Conservation (phyloP, 2,113 vertebrate genomes). For the Uria aalge region DNA sequence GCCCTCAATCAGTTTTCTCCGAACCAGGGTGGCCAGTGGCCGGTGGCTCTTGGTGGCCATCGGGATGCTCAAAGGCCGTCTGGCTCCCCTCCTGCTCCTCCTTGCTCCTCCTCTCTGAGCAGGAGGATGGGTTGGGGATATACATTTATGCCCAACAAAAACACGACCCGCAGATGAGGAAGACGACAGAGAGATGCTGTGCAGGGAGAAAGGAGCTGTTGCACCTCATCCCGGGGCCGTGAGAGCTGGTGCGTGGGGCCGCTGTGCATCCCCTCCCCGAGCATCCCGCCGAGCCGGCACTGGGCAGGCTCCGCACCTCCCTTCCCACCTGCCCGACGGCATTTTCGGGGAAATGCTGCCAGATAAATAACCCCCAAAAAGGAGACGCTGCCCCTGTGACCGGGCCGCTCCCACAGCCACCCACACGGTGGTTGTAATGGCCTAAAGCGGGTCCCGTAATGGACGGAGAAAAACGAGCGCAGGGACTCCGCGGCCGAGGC, state of each 20-base stretch:
- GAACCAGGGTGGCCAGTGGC: too few relatives aligned
- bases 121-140: background rate
- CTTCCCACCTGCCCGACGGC: fast-evolving
- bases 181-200: background rate
- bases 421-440: fast-evolving
- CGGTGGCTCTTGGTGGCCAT: background rate
- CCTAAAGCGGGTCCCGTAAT: background rate
- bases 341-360: fast-evolving
- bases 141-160: background rate
- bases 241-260: fast-evolving
- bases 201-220: background rate
- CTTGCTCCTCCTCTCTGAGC: background rate
- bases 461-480: fast-evolving
- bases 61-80: fast-evolving
- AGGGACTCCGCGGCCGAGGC: fast-evolving
- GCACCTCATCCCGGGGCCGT: fast-evolving
- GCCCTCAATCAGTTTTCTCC: fast-evolving
- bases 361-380: background rate
- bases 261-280: fast-evolving
- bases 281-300: fast-evolving
- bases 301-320: background rate
- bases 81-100: background rate
- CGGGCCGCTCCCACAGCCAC: fast-evolving
- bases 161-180: background rate
- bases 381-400: background rate